Percentiles rank a stretch among this genome's conserved stretches.
Conservation (phyloP, 2,113 vertebrate genomes). For the Colius striatus region DNA sequence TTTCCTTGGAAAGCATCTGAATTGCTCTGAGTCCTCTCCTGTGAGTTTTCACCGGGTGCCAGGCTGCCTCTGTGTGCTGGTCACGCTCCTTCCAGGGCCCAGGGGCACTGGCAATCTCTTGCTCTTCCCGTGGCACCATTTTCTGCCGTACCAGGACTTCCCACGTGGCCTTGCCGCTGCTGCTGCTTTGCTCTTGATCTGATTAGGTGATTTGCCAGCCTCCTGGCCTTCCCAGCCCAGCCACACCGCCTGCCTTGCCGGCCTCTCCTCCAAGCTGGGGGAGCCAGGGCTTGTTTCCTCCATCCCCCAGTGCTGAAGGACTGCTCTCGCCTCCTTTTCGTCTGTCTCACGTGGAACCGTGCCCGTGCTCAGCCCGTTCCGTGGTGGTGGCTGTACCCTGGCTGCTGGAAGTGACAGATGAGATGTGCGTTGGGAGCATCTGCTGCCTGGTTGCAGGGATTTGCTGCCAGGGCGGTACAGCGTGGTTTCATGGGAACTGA, state of each 20-base stretch:
- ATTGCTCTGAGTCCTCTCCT: background rate
- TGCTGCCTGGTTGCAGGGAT: background rate
- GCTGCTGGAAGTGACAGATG: background rate
- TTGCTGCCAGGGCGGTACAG: background rate
- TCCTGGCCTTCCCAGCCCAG: background rate
- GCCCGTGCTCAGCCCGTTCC: background rate
- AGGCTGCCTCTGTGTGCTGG: fast-evolving
- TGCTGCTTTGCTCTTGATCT: background rate
- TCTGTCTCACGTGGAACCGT: background rate
- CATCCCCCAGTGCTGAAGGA: fast-evolving
- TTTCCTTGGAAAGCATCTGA: background rate
- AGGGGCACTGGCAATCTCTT: background rate
- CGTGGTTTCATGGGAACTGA: background rate
- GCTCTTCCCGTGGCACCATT: background rate
- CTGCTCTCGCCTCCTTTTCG: background rate
- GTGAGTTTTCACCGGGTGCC: background rate
- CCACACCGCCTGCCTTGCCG: fast-evolving
- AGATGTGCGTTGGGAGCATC: background rate
- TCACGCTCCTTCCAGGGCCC: background rate
- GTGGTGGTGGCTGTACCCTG: background rate
- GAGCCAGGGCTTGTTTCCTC: fast-evolving
- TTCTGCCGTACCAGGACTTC: background rate
- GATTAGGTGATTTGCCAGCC: background rate
- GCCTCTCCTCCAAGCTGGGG: no score
- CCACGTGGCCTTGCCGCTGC: background rate